Conservation (phyloP, 2,888 invertebrate genomes). For the Nephrotoma guestfalica region DNA sequence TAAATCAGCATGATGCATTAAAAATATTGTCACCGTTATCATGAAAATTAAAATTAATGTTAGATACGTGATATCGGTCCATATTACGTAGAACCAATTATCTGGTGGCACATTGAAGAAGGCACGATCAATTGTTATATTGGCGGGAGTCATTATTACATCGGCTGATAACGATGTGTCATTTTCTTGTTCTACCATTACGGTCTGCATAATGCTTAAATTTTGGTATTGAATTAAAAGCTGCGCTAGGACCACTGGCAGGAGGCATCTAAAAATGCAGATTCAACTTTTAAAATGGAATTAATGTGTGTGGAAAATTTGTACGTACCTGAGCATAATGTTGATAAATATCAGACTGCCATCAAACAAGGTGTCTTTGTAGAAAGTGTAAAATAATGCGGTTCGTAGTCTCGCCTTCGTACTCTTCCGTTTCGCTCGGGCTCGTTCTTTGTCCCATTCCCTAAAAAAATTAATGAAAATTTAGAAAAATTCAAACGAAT, state of each 20-base stretch:
- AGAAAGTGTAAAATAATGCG: slow-evolving; percentile 50
- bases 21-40: slow-evolving; percentile 23
- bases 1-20: slow-evolving; percentile 32
- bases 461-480: slow-evolving; percentile 27
- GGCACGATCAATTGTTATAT: not conserved
- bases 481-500: not conserved
- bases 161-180: not conserved
- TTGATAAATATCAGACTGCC: slow-evolving; percentile 36
- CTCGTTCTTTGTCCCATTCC: slow-evolving; percentile 51
- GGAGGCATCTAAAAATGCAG: slow-evolving; percentile 21
- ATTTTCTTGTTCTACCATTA: not conserved
- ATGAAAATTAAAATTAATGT: slow-evolving; percentile 24
- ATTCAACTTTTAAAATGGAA: not conserved
- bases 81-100: slow-evolving; percentile 17
- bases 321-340: not conserved
- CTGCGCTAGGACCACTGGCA: slow-evolving; percentile 30
- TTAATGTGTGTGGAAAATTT: not conserved
- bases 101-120: not conserved
- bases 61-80: slow-evolving; percentile 27
- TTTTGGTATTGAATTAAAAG: slow-evolving; percentile 24
- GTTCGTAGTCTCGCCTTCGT: slow-evolving; percentile 47
- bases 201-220: not conserved
- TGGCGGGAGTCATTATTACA: not conserved
- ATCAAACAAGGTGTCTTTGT: slow-evolving; percentile 51
- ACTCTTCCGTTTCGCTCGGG: slow-evolving; percentile 37